Conservation (phyloP, 2,797 vertebrate species). For the Acanthurus tractus region DNA sequence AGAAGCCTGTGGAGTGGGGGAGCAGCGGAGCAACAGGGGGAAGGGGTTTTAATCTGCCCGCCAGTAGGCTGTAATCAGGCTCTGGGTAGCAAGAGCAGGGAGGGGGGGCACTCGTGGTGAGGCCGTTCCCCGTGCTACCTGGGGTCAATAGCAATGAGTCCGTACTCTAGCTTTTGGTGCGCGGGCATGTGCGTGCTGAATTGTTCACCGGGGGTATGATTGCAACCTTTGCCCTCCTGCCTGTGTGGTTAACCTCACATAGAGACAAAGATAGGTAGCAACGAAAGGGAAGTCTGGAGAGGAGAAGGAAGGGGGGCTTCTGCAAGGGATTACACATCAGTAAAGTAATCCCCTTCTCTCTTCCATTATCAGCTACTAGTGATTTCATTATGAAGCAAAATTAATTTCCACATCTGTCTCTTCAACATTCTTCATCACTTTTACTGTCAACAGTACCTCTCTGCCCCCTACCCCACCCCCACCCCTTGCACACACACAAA, state of each 20-base stretch:
- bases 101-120: conserved; percentile 24
- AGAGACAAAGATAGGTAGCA: conserved; percentile 25
- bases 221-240: conserved; percentile 60
- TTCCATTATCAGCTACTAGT: conserved; percentile 53
- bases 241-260: conserved; percentile 63
- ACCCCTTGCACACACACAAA: too few species aligned
- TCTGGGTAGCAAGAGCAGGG: conserved; percentile 39
- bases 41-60: conserved; percentile 72
- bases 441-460: not conserved
- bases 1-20: conserved; percentile 53
- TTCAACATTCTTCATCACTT: conserved; percentile 17
- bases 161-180: conserved; percentile 35
- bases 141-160: conserved; percentile 38
- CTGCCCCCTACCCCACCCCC: too few species aligned
- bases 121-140: conserved; percentile 19
- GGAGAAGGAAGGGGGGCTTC: conserved; percentile 19
- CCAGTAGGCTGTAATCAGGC: conserved; percentile 76
- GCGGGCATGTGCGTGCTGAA: conserved; percentile 30
- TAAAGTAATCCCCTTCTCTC: conserved; percentile 54
- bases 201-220: conserved; percentile 61
- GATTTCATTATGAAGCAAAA: conserved; percentile 51
- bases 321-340: conserved; percentile 55
- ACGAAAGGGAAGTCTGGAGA: conserved; percentile 11
- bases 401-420: conserved; percentile 29
- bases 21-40: conserved; percentile 39